phyloP scores from a whole-genome alignment of 2,113 vertebrate species.

The Cryptotis parvus region DNA sequence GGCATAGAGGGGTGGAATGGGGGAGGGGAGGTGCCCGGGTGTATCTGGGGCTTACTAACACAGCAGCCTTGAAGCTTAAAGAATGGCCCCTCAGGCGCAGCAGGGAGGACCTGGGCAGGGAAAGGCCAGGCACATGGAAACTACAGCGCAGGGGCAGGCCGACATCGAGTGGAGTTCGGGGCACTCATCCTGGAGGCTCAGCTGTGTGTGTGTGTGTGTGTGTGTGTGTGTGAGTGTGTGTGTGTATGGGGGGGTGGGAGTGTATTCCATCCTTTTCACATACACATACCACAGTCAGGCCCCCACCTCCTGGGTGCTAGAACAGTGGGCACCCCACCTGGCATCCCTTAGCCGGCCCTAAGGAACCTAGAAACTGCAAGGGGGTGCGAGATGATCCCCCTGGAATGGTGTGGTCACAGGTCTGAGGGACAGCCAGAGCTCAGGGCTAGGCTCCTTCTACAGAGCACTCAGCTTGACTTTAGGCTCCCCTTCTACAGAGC shows the following conservation, averaged over 20 bases:
- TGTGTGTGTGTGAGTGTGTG: no score
- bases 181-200: conserved; percentile 55
- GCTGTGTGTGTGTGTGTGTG: no score
- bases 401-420: not conserved
- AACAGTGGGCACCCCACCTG: no score
- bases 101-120: conserved; percentile 54
- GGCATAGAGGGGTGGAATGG: no score
- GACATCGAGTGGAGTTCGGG: conserved; percentile 30
- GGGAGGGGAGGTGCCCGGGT: not conserved
- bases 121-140: conserved; percentile 56
- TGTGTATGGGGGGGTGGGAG: no score
- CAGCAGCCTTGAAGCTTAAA: conserved; percentile 43
- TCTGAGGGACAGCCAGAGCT: not conserved
- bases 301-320: not conserved
- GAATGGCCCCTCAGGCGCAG: not conserved
- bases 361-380: not conserved
- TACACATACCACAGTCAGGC: not conserved
- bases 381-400: not conserved
- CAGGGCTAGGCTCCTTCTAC: not conserved
- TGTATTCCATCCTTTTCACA: no score
- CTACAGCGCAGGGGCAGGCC: conserved; percentile 43
- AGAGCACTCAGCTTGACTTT: no score
- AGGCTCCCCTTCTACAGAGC: not conserved
- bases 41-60: conserved; percentile 50
- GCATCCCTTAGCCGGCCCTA: no score